Evolutionary conservation across 1,140 invertebrate species (phyloP).

Genomic region (Brachionus asplanchnoidis): DNA sequence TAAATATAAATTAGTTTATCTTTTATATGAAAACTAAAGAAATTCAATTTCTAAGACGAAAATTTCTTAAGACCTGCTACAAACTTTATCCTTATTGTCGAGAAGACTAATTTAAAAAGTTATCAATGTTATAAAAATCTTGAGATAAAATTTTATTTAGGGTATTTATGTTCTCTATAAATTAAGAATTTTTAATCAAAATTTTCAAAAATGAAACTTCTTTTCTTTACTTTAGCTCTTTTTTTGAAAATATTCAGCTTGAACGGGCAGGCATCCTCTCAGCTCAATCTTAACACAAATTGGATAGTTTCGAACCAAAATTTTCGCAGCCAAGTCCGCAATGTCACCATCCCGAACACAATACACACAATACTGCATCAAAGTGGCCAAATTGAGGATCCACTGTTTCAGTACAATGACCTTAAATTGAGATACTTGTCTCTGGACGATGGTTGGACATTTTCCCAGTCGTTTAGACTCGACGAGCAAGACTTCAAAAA

Average conservation of each 20-base stretch:
- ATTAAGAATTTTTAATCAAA: background rate
- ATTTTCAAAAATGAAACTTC: background rate
- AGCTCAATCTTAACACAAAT: background rate
- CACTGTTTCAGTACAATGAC: constrained; percentile 11
- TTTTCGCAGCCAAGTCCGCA: background rate
- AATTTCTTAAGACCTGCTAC: too few species aligned
- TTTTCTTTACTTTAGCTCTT: background rate
- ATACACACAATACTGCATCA: constrained; percentile 31
- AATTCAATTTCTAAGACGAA: background rate
- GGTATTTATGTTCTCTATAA: background rate
- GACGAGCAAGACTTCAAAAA: background rate
- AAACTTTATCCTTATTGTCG: background rate
- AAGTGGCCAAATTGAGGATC: background rate
- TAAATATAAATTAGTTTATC: too few species aligned
- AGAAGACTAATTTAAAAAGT: background rate
- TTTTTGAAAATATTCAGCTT: background rate
- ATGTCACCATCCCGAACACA: constrained; percentile 1
- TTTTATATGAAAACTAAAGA: background rate
- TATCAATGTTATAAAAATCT: background rate
- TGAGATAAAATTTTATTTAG: background rate
- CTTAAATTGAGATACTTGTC: background rate
- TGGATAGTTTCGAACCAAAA: background rate
- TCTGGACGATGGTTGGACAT: constrained; percentile 4
- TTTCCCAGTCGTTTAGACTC: background rate
- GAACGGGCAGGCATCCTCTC: background rate